These are phyloP conservation scores for Oasisia sp. DNA, from an alignment of 2,888 invertebrate genomes.

Conservation along the genomic window DNA sequence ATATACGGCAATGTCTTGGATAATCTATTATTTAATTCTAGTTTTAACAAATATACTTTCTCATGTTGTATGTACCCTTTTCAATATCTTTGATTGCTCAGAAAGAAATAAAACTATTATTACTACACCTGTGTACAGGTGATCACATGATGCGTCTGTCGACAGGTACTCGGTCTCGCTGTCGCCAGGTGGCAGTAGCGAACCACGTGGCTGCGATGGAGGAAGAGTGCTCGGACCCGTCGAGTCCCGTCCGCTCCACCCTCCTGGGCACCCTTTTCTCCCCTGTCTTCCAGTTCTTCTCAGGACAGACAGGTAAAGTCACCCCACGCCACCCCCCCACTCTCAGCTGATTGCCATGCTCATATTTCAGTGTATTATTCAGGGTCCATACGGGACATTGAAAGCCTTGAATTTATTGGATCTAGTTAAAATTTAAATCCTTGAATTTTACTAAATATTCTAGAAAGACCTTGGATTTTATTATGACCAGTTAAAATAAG, in stretches of 20 bases:
- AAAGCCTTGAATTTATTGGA: no score
- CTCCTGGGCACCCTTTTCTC: constrained; percentile 58
- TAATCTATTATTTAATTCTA: no score
- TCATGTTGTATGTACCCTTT: no score
- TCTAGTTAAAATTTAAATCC: no score
- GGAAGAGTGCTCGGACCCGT: constrained; percentile 20
- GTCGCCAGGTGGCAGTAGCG: not conserved
- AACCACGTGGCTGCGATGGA: not conserved
- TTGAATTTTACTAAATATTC: no score
- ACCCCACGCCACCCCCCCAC: constrained; percentile 21
- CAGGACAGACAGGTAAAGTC: constrained; percentile 28
- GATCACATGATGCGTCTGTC: not conserved
- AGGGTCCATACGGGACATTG: no score
- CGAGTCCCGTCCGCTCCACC: constrained; percentile 47
- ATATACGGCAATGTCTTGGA: no score
- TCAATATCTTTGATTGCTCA: no score
- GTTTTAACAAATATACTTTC: no score
- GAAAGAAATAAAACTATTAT: not conserved
- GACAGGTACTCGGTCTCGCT: not conserved
- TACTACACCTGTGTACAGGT: not conserved
- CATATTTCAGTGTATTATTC: not conserved
- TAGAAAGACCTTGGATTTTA: no score
- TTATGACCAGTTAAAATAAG: no score
- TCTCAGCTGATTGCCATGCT: constrained; percentile 19
- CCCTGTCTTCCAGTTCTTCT: constrained; percentile 53